Percentiles rank a stretch among this genome's conserved stretches.
These are phyloP conservation scores for Hemiscyllium ocellatum DNA, from an alignment of 2,113 vertebrate genomes.

Conservation along the genomic window DNA sequence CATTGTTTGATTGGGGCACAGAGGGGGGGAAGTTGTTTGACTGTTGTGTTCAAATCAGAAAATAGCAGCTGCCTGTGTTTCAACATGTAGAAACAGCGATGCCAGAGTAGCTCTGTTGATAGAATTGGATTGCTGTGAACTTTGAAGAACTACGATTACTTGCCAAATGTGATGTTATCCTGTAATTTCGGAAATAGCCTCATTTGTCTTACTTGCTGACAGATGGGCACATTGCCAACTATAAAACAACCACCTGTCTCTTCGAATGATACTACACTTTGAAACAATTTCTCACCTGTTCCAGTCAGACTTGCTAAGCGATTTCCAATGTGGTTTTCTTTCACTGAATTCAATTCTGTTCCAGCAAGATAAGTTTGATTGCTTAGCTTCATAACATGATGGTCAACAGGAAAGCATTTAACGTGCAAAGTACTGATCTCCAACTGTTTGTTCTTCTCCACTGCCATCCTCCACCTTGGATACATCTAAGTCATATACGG, in stretches of 20 bases:
- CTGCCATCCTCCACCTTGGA: not conserved
- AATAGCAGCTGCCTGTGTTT: not conserved
- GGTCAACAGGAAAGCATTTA: not conserved
- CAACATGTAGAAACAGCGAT: not conserved
- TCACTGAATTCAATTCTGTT: conserved; percentile 10
- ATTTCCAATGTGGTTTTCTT: not conserved
- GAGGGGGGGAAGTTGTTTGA: not conserved
- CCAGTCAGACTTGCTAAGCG: conserved; percentile 4
- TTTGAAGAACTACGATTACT: not conserved
- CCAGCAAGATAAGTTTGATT: not conserved
- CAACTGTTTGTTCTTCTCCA: not conserved
- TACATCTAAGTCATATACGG: not conserved
- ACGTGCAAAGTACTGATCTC: not conserved
- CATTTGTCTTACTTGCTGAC: conserved; percentile 24
- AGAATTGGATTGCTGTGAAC: conserved; percentile 21
- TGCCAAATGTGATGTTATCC: conserved; percentile 17
- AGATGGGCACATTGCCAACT: conserved; percentile 10
- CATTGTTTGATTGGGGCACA: not conserved
- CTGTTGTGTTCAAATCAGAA: conserved; percentile 7
- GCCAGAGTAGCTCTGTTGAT: not conserved
- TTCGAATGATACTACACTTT: not conserved
- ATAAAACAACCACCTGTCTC: conserved; percentile 17
- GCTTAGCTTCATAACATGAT: not conserved
- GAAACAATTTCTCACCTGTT: not conserved
- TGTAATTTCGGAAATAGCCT: conserved; percentile 27